Evolutionary conservation across 2,113 vertebrate species (phyloP).

Genomic region (Pteronura brasiliensis): DNA sequence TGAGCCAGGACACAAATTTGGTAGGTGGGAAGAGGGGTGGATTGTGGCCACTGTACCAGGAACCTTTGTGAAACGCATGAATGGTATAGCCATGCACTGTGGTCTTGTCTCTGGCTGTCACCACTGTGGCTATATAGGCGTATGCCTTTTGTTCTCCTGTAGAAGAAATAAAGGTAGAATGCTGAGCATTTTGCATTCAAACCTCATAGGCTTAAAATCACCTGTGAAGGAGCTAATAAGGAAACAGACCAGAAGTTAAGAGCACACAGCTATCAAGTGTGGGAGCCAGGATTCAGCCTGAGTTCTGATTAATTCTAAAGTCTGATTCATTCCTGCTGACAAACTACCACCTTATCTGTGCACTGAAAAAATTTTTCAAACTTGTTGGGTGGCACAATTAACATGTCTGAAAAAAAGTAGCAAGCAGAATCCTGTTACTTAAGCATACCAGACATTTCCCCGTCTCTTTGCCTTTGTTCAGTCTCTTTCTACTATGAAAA

Average conservation of each 20-base stretch:
- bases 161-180: background rate
- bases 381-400: background rate
- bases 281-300: background rate
- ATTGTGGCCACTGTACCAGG: background rate
- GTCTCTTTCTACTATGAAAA: background rate
- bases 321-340: background rate
- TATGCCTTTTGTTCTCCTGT: too few relatives aligned
- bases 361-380: background rate
- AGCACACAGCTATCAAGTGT: background rate
- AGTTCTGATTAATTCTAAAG: background rate
- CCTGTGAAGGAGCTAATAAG: background rate
- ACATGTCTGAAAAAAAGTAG: background rate
- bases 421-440: background rate
- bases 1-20: background rate
- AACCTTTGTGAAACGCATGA: background rate
- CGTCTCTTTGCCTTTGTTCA: background rate
- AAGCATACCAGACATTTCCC: background rate
- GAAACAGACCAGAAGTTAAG: background rate
- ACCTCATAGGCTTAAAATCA: background rate
- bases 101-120: background rate
- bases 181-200: background rate
- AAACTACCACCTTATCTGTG: background rate
- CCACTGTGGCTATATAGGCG: background rate
- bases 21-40: background rate
- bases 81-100: rapidly evolving